Base-by-base conservation (phyloP, 2,113 vertebrate species). In the Colius striatus region DNA sequence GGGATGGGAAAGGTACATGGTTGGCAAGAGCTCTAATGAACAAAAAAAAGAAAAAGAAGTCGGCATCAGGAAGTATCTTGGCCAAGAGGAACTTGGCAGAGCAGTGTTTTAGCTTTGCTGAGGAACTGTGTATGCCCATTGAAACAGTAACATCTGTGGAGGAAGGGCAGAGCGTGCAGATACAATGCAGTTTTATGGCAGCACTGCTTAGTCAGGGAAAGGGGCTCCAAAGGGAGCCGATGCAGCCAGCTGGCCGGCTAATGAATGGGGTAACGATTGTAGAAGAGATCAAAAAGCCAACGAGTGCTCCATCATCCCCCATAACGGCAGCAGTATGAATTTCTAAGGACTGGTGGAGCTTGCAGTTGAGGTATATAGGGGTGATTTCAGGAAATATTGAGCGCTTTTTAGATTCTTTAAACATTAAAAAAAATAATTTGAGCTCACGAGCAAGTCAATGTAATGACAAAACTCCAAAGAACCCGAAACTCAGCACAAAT, bases 51-150 rank as follows among this genome's bases (percentile, higher is more conserved):
- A 41, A 27, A 53, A 70, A 45, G 38, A 41, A 41, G 38, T 43
- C 57, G 32, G 75, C 79, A 61, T 94, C 92, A 96, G 92, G 94
- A 97, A 96, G 93, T 96, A 57, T 78, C 93, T 95, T 90, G 92
- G 96, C 95, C 94, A 96, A 96, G 79, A 94, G 90, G 92, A 96
- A 96, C 92, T 97, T 96, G 96, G 95, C 95, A 96, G 61, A 84
- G 82, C 79, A 36, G 77, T 26, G 30, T 90, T 95, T 87, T 32
- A 96, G 92, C 86, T 90, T 55, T 92, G 94, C 90, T 53, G 83
- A 90, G 94, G 84, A 79, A 80, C 93, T 94, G 51, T 96, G 85
- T 94, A 34, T 92, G 90, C 93, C 88, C 90, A 95, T 95, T 96
- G 96, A 97, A 84, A 68, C 0, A 11, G 68, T 51, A 86, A 86